These are phyloP conservation scores for Rambutsinella grinnellia DNA, from an alignment of 2,888 invertebrate genomes.

Conservation along the genomic window DNA sequence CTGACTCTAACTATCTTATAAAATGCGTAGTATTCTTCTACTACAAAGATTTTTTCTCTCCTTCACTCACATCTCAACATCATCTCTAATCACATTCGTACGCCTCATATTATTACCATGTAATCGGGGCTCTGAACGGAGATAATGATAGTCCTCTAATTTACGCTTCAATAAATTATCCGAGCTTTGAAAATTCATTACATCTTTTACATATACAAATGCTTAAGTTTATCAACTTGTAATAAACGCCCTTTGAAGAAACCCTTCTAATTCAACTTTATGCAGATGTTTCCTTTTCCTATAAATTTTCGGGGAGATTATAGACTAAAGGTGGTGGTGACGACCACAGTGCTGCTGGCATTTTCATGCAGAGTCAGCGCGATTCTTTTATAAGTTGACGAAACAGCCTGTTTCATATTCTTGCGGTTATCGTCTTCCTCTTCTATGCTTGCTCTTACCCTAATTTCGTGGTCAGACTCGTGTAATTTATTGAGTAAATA, in stretches of 20 bases:
- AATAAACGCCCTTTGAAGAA: constrained; percentile 57
- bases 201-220: constrained; percentile 49
- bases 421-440: too few relatives aligned
- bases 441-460: constrained; percentile 25
- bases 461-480: constrained; percentile 47
- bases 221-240: constrained; percentile 55
- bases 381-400: background rate
- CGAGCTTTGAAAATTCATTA: constrained; percentile 56
- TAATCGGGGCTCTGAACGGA: constrained; percentile 52
- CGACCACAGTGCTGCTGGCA: background rate
- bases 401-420: constrained; percentile 10
- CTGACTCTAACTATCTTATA: too few relatives aligned
- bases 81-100: constrained; percentile 55
- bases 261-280: constrained; percentile 48
- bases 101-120: constrained; percentile 55
- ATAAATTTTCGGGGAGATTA: background rate
- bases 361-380: background rate
- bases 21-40: too few relatives aligned
- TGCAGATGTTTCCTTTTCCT: constrained; percentile 35
- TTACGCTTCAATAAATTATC: constrained; percentile 58
- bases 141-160: constrained; percentile 58
- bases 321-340: constrained; percentile 1
- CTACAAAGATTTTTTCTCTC: too few relatives aligned
- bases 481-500: constrained; percentile 56
- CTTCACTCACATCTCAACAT: constrained; percentile 39